phyloP scores from a whole-genome alignment of 2,888 invertebrate genomes.

The Corythucha ciliata region DNA sequence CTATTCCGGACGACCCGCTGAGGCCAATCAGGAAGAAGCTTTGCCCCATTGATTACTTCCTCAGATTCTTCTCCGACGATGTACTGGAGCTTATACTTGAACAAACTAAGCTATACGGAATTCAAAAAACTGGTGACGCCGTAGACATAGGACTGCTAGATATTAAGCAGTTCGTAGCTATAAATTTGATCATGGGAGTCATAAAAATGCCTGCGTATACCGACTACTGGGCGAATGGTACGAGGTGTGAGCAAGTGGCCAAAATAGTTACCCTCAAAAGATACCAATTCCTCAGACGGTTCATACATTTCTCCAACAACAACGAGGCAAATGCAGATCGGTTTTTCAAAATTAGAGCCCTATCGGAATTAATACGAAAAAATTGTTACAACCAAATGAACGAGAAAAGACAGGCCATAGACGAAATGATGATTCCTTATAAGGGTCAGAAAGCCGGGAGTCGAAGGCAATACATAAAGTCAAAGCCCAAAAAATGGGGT shows the following conservation, averaged over 20 bases:
- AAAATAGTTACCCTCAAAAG: background rate
- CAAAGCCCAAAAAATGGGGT: slow-evolving; percentile 40
- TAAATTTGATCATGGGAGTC: background rate
- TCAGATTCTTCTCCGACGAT: background rate
- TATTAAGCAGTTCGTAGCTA: slow-evolving; percentile 3
- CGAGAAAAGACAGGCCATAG: slow-evolving; percentile 20
- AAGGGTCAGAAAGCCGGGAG: slow-evolving; percentile 38
- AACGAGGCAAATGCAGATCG: slow-evolving; percentile 31
- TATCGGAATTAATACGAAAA: background rate
- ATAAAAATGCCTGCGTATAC: background rate
- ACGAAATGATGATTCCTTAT: slow-evolving; percentile 40
- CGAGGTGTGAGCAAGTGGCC: background rate
- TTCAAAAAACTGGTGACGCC: background rate
- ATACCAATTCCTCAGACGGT: background rate
- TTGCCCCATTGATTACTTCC: slow-evolving; percentile 1
- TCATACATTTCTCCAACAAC: slow-evolving; percentile 1
- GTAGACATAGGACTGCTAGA: background rate
- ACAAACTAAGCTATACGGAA: background rate
- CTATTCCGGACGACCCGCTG: background rate
- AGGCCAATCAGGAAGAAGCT: no score
- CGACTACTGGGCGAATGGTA: background rate
- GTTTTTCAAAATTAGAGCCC: slow-evolving; percentile 1
- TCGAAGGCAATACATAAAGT: slow-evolving; percentile 38
- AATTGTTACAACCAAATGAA: background rate
- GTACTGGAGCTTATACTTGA: background rate